phyloP scores from a whole-genome alignment of 2,888 invertebrate genomes.

The Chalcis sispes region DNA sequence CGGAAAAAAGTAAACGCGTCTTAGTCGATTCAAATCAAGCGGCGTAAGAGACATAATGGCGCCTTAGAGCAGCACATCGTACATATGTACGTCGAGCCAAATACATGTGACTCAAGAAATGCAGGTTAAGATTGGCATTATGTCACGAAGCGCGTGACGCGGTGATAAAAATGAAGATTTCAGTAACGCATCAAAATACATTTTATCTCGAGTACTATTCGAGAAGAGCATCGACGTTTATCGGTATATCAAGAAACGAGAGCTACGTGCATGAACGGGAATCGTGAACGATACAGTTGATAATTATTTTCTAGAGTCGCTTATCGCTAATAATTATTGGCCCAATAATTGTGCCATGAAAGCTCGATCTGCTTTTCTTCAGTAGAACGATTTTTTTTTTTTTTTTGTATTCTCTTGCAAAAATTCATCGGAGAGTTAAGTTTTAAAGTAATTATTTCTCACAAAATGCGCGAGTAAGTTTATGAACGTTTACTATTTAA shows the following conservation, averaged over 20 bases:
- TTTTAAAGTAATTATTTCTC: neutral
- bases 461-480: neutral
- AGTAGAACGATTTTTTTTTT: neutral
- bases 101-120: constrained; percentile 5
- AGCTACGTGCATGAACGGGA: constrained; percentile 26
- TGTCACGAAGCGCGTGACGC: constrained; percentile 18
- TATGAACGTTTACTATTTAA: too few relatives aligned
- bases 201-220: constrained; percentile 22
- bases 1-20: constrained; percentile 9
- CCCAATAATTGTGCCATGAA: neutral
- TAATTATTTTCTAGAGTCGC: constrained; percentile 20
- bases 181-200: constrained; percentile 19
- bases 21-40: neutral
- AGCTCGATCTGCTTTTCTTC: neutral
- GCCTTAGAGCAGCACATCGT: constrained; percentile 12
- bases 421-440: too few relatives aligned
- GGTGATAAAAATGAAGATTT: constrained; percentile 22
- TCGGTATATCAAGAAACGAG: constrained; percentile 17
- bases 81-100: neutral
- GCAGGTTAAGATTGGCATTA: constrained; percentile 14
- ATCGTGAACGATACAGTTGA: constrained; percentile 26
- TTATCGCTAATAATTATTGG: constrained; percentile 21
- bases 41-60: constrained; percentile 24
- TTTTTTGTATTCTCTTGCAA: too few relatives aligned
- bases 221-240: constrained; percentile 18